These are phyloP conservation scores for Nothobranchius kuhntae DNA, from an alignment of 2,113 vertebrate species.

Conservation along the genomic window DNA sequence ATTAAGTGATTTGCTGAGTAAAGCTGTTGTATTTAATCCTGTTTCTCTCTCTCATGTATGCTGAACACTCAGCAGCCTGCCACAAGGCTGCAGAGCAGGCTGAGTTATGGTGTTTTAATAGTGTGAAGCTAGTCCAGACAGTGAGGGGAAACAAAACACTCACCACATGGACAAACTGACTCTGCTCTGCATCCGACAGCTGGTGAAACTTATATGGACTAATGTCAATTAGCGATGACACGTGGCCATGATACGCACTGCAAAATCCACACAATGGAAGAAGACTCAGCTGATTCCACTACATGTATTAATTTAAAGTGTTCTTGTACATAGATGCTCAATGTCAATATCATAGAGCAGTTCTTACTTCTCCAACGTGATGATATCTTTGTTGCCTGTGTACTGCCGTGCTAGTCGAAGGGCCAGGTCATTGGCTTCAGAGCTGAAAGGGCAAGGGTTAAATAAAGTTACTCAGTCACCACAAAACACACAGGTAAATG, in stretches of 20 bases:
- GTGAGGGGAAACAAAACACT: slow-evolving; percentile 66
- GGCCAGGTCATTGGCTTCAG: slow-evolving; percentile 97
- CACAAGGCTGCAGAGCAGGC: slow-evolving; percentile 5
- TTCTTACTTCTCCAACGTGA: slow-evolving; percentile 96
- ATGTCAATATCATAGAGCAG: background rate
- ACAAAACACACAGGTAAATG: slow-evolving; percentile 70
- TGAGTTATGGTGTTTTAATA: slow-evolving; percentile 63
- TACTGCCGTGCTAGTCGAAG: slow-evolving; percentile 89
- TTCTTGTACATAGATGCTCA: too few species aligned
- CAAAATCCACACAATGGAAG: slow-evolving; percentile 25
- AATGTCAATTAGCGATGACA: slow-evolving; percentile 96
- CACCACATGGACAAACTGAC: slow-evolving; percentile 93
- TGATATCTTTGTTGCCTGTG: slow-evolving; percentile 87
- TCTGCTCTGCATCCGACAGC: slow-evolving; percentile 81
- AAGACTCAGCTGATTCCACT: too few species aligned
- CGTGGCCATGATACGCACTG: slow-evolving; percentile 96
- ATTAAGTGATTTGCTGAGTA: too few species aligned
- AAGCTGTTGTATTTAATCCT: too few species aligned
- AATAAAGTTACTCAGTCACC: slow-evolving; percentile 71
- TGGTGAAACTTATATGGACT: slow-evolving; percentile 97
- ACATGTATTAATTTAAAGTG: background rate
- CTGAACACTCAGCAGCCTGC: slow-evolving; percentile 30
- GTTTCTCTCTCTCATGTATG: background rate
- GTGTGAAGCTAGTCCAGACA: slow-evolving; percentile 12
- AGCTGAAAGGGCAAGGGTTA: slow-evolving; percentile 80